Evolutionary conservation across 2,888 invertebrate species (phyloP).

Genomic region (Xestobium rufovillosum): DNA sequence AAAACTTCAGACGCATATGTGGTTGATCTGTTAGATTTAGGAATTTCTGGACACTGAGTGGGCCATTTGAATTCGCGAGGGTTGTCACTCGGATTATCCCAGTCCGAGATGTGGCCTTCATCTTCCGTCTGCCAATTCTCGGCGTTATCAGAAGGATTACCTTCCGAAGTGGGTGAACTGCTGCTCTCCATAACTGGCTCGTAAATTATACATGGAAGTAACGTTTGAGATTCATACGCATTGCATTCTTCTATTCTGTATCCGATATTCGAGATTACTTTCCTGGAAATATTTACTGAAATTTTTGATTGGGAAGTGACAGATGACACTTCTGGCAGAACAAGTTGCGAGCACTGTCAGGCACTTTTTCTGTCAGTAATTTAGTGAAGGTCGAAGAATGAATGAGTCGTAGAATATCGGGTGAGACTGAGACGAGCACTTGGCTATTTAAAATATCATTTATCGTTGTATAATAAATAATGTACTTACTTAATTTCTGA

Average conservation of each 20-base stretch:
- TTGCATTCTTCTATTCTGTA: constrained; percentile 36
- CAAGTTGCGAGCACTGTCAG: neutral
- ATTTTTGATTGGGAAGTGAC: no score
- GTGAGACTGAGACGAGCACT: no score
- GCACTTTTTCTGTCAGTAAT: no score
- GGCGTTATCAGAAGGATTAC: neutral
- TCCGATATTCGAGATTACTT: constrained; percentile 28
- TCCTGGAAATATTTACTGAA: constrained; percentile 23
- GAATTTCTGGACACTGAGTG: neutral
- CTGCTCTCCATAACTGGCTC: constrained; percentile 29
- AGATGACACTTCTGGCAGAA: constrained; percentile 6
- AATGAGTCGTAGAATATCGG: no score
- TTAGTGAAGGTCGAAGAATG: no score
- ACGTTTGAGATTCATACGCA: constrained; percentile 25
- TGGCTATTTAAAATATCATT: no score
- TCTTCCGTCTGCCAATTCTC: neutral
- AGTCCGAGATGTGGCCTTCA: neutral
- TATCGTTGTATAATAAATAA: no score
- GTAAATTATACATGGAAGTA: constrained; percentile 33
- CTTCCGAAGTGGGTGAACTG: constrained; percentile 20
- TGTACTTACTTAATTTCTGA: neutral
- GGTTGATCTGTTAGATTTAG: neutral
- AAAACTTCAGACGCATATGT: neutral
- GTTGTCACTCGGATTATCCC: neutral
- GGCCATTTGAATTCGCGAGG: no score